phyloP scores from a whole-genome alignment of 2,888 invertebrate genomes.

The Clivina fossor region DNA sequence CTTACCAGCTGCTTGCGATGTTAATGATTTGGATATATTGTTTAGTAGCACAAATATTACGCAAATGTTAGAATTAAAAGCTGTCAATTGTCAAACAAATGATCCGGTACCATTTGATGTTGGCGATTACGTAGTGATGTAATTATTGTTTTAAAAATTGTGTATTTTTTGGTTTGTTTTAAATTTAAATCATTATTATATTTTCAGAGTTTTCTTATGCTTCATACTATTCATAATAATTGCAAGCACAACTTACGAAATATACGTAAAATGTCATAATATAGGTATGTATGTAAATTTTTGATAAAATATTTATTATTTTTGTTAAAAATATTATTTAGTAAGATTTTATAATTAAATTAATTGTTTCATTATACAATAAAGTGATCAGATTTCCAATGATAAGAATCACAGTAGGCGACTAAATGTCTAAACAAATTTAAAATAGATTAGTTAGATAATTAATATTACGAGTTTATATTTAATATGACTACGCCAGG shows the following conservation, averaged over 20 bases:
- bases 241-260: slow-evolving; percentile 38
- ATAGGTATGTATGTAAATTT: slow-evolving; percentile 36
- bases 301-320: no score
- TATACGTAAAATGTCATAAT: slow-evolving; percentile 31
- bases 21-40: slow-evolving; percentile 15
- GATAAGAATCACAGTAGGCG: no score
- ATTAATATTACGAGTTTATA: no score
- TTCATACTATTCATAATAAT: slow-evolving; percentile 35
- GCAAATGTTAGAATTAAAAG: neutral
- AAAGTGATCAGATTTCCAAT: no score
- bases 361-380: no score
- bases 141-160: slow-evolving; percentile 15
- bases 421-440: no score
- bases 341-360: no score
- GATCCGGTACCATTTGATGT: slow-evolving; percentile 12
- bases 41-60: neutral
- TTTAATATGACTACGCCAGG: no score
- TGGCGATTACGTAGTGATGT: slow-evolving; percentile 18
- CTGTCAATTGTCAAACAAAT: slow-evolving; percentile 22
- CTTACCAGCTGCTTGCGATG: slow-evolving; percentile 30
- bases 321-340: no score
- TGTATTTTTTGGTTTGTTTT: neutral
- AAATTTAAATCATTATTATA: neutral
- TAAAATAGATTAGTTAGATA: no score
- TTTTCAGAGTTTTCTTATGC: slow-evolving; percentile 34